A percentile compares a stretch with the other conserved stretches of the same genome.
phyloP scores from a whole-genome alignment of 2,797 vertebrate genomes.

The Morus bassanus region DNA sequence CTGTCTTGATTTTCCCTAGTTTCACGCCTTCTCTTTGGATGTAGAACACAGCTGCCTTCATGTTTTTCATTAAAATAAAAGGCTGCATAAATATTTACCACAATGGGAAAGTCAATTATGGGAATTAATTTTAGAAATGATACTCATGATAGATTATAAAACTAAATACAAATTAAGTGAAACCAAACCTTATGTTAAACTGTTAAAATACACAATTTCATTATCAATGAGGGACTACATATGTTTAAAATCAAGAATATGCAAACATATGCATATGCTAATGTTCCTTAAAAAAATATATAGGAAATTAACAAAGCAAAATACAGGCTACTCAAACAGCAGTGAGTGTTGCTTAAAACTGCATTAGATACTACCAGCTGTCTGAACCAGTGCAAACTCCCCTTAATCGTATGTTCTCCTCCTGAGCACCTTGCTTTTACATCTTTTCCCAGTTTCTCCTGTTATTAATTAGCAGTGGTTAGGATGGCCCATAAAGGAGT shows the following conservation, averaged over 20 bases:
- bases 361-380: neutral
- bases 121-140: slow-evolving; percentile 12
- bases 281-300: neutral
- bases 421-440: neutral
- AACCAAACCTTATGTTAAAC: neutral
- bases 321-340: neutral
- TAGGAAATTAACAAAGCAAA: neutral
- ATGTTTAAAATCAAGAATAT: neutral
- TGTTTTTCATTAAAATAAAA: neutral
- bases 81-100: slow-evolving; percentile 1
- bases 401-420: neutral
- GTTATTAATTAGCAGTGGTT: neutral
- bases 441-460: neutral
- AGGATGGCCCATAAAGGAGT: neutral
- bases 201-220: neutral
- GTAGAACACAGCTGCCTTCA: neutral
- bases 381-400: neutral
- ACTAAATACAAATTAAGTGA: neutral
- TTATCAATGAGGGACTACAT: neutral
- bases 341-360: neutral
- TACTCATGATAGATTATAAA: neutral
- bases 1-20: neutral
- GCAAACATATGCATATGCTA: neutral
- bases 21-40: neutral
- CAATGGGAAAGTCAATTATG: slow-evolving; percentile 2